Evolutionary conservation across 2,113 vertebrate species (phyloP).

Genomic region (Acrocephalus arundinaceus): DNA sequence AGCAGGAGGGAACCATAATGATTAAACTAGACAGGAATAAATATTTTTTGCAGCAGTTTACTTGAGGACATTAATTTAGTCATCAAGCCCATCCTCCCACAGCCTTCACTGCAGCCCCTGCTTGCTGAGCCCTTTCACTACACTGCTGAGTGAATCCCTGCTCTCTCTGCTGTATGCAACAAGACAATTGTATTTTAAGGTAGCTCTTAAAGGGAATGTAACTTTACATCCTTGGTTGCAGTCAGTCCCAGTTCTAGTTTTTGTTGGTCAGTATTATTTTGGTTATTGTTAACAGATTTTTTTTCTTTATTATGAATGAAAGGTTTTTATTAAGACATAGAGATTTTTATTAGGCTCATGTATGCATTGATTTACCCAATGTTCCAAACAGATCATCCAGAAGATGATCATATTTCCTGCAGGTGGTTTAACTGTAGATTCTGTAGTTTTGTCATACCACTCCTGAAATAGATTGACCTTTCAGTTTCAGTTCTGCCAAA

Average conservation of each 20-base stretch:
- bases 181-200: background rate
- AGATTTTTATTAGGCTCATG: background rate
- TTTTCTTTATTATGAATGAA: background rate
- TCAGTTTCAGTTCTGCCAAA: slow-evolving; percentile 6
- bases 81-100: background rate
- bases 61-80: background rate
- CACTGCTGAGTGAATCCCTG: background rate
- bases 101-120: background rate
- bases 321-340: background rate
- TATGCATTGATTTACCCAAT: background rate
- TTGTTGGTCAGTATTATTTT: background rate
- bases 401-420: background rate
- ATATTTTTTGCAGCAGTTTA: background rate
- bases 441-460: background rate
- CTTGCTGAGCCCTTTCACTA: rapidly evolving
- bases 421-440: background rate
- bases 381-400: background rate
- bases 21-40: background rate
- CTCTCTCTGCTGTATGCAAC: background rate
- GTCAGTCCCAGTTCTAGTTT: background rate
- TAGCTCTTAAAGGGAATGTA: background rate
- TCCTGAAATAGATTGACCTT: slow-evolving; percentile 41
- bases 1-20: background rate
- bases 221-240: background rate
- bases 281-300: background rate